These are phyloP conservation scores for Harlomillsia oculata DNA, from an alignment of 1,140 invertebrate species.

Conservation along the genomic window DNA sequence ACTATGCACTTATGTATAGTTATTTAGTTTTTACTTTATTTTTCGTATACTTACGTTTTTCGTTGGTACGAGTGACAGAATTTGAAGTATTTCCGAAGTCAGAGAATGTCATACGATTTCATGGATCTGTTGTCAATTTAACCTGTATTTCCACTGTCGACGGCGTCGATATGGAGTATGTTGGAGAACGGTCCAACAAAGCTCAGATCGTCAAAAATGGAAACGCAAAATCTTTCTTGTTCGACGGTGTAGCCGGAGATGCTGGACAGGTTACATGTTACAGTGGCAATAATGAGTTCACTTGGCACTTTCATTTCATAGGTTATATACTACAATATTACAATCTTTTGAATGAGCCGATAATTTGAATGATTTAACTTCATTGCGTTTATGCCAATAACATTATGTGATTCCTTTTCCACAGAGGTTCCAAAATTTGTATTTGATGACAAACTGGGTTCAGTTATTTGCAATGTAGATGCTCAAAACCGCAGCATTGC, in stretches of 20 bases:
- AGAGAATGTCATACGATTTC: neutral
- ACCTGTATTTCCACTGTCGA: neutral
- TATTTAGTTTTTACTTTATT: too few relatives aligned
- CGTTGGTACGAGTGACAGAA: too few relatives aligned
- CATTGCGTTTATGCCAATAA: neutral
- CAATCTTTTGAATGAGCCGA: neutral
- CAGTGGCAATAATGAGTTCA: neutral
- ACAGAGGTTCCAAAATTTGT: constrained; percentile 3
- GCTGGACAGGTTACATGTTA: constrained; percentile 1
- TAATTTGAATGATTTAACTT: neutral
- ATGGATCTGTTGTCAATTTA: neutral
- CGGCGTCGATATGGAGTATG: constrained; percentile 6
- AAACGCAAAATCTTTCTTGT: neutral
- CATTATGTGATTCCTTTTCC: neutral
- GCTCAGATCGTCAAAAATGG: neutral
- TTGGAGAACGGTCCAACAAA: constrained; percentile 1
- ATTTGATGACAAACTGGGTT: constrained; percentile 1
- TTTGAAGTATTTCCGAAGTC: neutral
- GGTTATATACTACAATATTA: neutral
- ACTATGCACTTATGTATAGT: too few relatives aligned
- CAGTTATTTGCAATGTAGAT: neutral
- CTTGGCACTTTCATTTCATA: constrained; percentile 2
- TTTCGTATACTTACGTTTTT: too few relatives aligned
- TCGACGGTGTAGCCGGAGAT: neutral
- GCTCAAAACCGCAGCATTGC: neutral